These are phyloP conservation scores for Spermophilus dauricus DNA, from an alignment of 2,113 vertebrate species.

Conservation along the genomic window DNA sequence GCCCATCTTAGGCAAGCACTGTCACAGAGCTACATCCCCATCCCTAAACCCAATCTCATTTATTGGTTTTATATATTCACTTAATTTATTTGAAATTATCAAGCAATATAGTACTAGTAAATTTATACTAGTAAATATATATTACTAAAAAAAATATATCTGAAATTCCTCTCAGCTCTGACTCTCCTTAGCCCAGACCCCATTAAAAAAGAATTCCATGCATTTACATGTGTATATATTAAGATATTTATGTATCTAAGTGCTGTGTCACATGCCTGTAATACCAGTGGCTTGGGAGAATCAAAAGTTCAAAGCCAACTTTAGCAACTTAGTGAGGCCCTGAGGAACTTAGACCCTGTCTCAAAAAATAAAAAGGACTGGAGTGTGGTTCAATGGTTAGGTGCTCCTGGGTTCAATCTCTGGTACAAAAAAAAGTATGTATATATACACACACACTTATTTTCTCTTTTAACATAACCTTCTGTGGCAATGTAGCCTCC, in stretches of 20 bases:
- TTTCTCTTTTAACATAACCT: background rate
- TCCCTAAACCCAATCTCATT: background rate
- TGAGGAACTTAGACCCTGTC: no score
- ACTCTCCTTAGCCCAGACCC: background rate
- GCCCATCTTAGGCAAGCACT: no score
- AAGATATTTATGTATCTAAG: background rate
- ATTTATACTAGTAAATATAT: background rate
- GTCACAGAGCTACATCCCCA: no score
- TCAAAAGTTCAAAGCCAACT: no score
- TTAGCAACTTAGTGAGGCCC: no score
- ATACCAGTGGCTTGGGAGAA: no score
- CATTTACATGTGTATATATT: background rate
- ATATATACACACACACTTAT: background rate
- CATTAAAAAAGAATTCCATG: background rate
- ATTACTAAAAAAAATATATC: background rate
- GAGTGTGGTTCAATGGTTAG: no score
- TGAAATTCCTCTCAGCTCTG: slow-evolving; percentile 22
- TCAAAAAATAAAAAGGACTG: no score
- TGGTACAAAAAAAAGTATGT: no score
- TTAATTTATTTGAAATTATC: slow-evolving; percentile 43
- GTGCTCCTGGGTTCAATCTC: no score
- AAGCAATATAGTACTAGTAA: background rate
- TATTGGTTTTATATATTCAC: slow-evolving; percentile 38
- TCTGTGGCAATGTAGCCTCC: background rate
- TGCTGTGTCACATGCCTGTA: no score